phyloP scores from a whole-genome alignment of 2,113 vertebrate species.

The Coreoperca whiteheadi region DNA sequence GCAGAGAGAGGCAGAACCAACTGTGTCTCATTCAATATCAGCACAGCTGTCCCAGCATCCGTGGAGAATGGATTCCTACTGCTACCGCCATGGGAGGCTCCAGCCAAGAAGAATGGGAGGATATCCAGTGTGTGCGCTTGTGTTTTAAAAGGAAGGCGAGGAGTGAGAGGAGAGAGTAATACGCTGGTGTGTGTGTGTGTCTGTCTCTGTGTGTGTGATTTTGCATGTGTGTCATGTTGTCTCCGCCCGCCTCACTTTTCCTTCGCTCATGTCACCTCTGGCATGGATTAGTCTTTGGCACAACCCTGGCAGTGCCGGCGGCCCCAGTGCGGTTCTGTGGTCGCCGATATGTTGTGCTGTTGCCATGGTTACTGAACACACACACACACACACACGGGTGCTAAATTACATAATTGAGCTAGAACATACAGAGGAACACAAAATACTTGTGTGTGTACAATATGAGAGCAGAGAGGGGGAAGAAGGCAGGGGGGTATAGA shows the following conservation, averaged over 20 bases:
- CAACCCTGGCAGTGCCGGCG: conserved; percentile 76
- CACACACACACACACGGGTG: conserved; percentile 63
- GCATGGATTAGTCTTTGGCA: conserved; percentile 85
- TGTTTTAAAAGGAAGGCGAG: conserved; percentile 73
- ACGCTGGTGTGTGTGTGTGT: conserved; percentile 42
- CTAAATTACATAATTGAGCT: conserved; percentile 87
- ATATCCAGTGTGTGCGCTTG: conserved; percentile 82
- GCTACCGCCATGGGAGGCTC: conserved; percentile 84
- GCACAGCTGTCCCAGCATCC: conserved; percentile 86
- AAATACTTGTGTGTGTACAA: conserved; percentile 72
- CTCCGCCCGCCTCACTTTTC: conserved; percentile 77
- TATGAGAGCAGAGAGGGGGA: conserved; percentile 48
- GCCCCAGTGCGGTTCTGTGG: conserved; percentile 80
- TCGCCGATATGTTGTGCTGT: conserved; percentile 86
- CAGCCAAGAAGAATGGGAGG: conserved; percentile 86
- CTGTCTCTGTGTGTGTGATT: conserved; percentile 28
- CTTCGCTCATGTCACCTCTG: conserved; percentile 83
- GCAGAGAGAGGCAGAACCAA: conserved; percentile 77
- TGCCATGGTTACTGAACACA: conserved; percentile 82
- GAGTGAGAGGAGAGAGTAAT: conserved; percentile 65
- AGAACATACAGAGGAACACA: conserved; percentile 78
- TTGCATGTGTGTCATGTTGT: conserved; percentile 66
- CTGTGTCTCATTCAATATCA: conserved; percentile 81
- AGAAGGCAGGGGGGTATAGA: background rate
- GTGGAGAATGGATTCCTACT: conserved; percentile 87